Evolutionary conservation across 2,888 invertebrate species (phyloP), one percentile per base, ranked within the genome.

Genomic region (Leucophenga maculata): DNA sequence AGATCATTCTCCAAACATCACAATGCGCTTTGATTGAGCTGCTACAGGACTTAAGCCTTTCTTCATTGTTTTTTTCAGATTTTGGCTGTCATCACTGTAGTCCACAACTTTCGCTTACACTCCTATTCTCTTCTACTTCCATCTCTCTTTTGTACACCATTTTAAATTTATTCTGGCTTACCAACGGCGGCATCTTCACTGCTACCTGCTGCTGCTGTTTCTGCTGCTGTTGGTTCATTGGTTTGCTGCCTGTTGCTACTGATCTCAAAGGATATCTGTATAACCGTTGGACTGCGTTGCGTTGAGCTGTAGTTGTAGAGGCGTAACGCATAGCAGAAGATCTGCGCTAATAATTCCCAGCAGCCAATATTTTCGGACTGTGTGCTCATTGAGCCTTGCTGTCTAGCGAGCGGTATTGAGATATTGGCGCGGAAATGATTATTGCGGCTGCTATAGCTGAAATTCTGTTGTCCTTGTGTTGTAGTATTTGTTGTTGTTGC

Each of bases 1-100:
- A 72, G 14, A 52, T 57, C 54, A 32, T 46, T 67, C 70, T 73
- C 74, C 70, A 75, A 77, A 77, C 82, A 87, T 87, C 87, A 87
- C 87, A 87, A 79, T 87, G 82, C 85, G 87, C 87, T 87, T 87
- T 87, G 87, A 87, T 86, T 86, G 87, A 87, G 87, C 87, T 78
- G 79, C 66, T 69, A 46, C 31, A 18, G 50, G 50, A 50, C 13
- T n/a, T 22, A 4, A 20, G 20, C 32, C 6, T 46, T 9, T 59
- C 22, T 26, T 26, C 26, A 4, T 26, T 26, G 26, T 26, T 26
- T 2, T 26, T 26, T 26, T 26, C 26, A 26, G 3, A 57, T 1
- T 14, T 1, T 31, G 20, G 32, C 14, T 16, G 59, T 14, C 44
- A 18, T 46, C 46, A 11, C 75, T 74, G 76, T 75, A 73, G 76